A percentile compares a stretch with the other conserved stretches of the same genome.
These are phyloP conservation scores for Bufo bufo DNA, from an alignment of 2,113 vertebrate species.

Conservation along the genomic window DNA sequence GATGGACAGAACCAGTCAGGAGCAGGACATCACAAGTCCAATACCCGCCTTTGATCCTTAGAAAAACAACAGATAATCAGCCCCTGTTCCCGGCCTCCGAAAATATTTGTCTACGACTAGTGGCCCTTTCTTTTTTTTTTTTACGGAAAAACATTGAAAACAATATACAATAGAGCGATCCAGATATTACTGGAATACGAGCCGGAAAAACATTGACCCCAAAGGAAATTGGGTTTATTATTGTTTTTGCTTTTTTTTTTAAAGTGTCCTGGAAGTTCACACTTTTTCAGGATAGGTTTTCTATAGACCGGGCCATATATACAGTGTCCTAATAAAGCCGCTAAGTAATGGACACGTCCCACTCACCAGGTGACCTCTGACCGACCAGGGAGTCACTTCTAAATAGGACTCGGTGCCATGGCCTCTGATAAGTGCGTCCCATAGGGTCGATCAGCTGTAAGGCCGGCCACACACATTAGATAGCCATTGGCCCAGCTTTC, in stretches of 20 bases:
- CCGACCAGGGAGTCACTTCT: too few species aligned
- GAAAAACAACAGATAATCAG: slow-evolving; percentile 24
- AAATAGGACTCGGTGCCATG: too few species aligned
- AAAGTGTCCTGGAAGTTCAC: neutral
- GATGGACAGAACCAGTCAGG: slow-evolving; percentile 23
- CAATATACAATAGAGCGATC: neutral
- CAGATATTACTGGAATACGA: too few species aligned
- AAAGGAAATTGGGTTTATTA: neutral
- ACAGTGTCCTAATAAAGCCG: too few species aligned
- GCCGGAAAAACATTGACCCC: neutral
- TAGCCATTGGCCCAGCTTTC: too few species aligned
- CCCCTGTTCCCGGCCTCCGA: neutral
- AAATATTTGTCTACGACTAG: slow-evolving; percentile 38
- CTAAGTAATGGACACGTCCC: too few species aligned
- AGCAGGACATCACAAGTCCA: neutral
- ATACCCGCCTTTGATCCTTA: slow-evolving; percentile 40
- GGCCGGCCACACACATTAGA: too few species aligned
- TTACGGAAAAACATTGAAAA: neutral
- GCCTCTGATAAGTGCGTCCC: too few species aligned
- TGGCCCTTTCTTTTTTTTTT: neutral
- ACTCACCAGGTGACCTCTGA: too few species aligned
- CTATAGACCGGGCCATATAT: too few species aligned
- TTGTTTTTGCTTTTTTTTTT: neutral
- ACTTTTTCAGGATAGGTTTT: neutral
- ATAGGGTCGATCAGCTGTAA: too few species aligned